A percentile compares a stretch with the other conserved stretches of the same genome.
These are phyloP conservation scores for Gymnocypris eckloni DNA, from an alignment of 2,797 vertebrate species.

Conservation along the genomic window DNA sequence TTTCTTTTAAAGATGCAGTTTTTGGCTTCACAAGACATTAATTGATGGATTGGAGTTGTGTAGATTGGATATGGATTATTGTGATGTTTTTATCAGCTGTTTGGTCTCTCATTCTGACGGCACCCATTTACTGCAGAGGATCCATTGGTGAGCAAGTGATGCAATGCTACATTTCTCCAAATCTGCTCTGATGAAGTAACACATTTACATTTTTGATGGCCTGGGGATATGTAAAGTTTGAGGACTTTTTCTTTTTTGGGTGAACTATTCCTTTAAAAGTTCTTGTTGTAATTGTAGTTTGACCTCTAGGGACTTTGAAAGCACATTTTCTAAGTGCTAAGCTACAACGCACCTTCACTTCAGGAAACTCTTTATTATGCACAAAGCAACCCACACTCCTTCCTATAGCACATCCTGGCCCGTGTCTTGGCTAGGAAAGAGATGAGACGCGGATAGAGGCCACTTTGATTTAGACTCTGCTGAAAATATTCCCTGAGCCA, in stretches of 20 bases:
- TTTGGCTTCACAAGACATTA: neutral
- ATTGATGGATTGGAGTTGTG: neutral
- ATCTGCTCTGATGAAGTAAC: neutral
- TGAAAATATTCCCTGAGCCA: slow-evolving; percentile 67
- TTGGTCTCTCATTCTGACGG: neutral
- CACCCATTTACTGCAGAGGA: neutral
- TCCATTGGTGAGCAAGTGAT: neutral
- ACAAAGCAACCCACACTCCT: slow-evolving; percentile 59
- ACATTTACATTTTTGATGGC: neutral
- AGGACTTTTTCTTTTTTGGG: neutral
- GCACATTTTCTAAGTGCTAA: slow-evolving; percentile 6
- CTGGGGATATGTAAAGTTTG: neutral
- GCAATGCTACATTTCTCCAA: neutral
- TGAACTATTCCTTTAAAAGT: slow-evolving; percentile 7
- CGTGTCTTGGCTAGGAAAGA: slow-evolving; percentile 53
- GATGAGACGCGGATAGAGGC: slow-evolving; percentile 58
- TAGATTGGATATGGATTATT: neutral
- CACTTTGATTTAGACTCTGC: slow-evolving; percentile 67
- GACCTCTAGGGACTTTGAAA: neutral
- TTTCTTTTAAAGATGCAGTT: neutral
- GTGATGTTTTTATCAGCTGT: neutral
- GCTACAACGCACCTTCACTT: slow-evolving; percentile 35
- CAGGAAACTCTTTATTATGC: slow-evolving; percentile 51
- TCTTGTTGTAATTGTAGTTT: slow-evolving; percentile 5
- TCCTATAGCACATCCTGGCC: slow-evolving; percentile 58